Evolutionary conservation across 1,140 invertebrate species (phyloP).

Genomic region (Sinonovacula constricta): DNA sequence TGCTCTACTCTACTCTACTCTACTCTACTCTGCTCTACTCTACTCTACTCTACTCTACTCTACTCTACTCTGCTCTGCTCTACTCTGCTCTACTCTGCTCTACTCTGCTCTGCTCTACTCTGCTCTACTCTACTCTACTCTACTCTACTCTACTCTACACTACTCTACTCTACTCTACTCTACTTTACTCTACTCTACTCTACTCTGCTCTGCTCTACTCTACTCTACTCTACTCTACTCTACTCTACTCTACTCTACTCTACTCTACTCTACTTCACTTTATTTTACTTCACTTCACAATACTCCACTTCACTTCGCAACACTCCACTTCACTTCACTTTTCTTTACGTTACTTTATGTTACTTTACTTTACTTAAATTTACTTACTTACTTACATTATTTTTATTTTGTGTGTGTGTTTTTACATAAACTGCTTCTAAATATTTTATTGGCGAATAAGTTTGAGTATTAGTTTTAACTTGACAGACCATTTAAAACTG

Average conservation of each 20-base stretch:
- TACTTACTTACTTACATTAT: no score
- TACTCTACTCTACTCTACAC: constrained; percentile 3
- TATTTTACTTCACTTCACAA: constrained; percentile 23
- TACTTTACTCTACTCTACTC: constrained; percentile 3
- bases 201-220: not conserved
- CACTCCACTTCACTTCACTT: constrained; percentile 1
- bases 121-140: not conserved
- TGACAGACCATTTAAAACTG: no score
- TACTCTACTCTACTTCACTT: constrained; percentile 8
- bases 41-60: not conserved
- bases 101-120: not conserved
- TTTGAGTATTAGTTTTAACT: no score
- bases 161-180: constrained; percentile 2
- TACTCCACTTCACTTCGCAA: constrained; percentile 1
- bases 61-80: not conserved
- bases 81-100: not conserved
- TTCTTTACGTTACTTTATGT: not conserved
- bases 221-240: constrained; percentile 3
- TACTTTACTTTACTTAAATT: not conserved
- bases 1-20: not conserved
- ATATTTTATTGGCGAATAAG: no score
- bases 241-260: constrained; percentile 23
- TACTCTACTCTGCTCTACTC: not conserved
- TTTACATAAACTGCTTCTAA: no score
- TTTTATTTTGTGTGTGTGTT: no score